Conservation (phyloP, 2,888 invertebrate genomes). For the Pristionchus japonicus region DNA sequence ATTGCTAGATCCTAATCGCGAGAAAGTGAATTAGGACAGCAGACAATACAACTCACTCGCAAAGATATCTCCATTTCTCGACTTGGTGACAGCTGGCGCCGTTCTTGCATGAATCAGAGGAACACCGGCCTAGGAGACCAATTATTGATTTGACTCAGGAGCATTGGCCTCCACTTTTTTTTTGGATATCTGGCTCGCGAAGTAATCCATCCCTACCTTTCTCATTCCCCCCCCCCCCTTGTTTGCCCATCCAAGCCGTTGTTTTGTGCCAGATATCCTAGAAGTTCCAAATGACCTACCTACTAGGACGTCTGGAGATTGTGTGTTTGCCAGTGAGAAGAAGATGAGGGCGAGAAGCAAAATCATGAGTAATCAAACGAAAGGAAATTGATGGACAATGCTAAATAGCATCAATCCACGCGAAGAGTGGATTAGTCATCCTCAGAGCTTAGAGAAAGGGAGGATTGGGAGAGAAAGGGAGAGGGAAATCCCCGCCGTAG, state of each 20-base stretch:
- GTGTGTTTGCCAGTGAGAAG: not conserved
- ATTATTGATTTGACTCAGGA: not conserved
- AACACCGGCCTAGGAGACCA: not conserved
- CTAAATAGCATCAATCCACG: not conserved
- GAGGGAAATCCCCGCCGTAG: not conserved
- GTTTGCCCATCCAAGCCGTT: too few relatives aligned
- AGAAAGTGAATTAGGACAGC: not conserved
- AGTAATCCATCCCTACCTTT: too few relatives aligned
- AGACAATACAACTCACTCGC: not conserved
- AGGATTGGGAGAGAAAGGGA: not conserved
- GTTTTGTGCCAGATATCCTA: too few relatives aligned
- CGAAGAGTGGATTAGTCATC: not conserved
- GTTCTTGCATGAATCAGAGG: not conserved
- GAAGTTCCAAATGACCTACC: not conserved
- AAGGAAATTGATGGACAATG: not conserved
- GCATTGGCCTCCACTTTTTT: too few relatives aligned
- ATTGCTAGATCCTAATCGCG: not conserved
- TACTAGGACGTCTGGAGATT: not conserved
- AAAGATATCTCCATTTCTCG: not conserved
- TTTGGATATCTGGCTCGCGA: too few relatives aligned
- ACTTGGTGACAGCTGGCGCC: not conserved
- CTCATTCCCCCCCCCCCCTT: too few relatives aligned
- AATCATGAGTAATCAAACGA: not conserved
- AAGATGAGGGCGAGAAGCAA: not conserved
- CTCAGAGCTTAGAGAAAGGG: not conserved